These are phyloP conservation scores for Cynopterus sphinx DNA, from an alignment of 2,797 vertebrate species.

Conservation along the genomic window DNA sequence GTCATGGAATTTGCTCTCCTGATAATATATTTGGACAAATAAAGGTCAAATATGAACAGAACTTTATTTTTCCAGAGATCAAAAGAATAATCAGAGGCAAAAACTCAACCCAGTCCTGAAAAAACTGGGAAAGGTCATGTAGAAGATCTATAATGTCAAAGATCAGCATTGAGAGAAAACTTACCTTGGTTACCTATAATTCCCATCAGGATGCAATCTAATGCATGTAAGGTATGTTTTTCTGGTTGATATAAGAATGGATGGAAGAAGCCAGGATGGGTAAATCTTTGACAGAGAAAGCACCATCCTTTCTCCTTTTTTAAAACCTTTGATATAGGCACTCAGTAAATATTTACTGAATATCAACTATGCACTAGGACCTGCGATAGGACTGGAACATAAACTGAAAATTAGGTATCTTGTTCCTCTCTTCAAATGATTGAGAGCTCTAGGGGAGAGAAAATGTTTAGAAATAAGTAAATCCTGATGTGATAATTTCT, in stretches of 20 bases:
- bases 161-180: background rate
- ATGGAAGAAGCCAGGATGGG: background rate
- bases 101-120: background rate
- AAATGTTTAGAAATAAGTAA: conserved; percentile 15
- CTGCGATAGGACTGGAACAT: background rate
- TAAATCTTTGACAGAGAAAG: background rate
- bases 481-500: background rate
- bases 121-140: background rate
- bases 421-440: background rate
- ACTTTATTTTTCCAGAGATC: background rate
- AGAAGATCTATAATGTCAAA: background rate
- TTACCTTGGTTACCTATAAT: background rate
- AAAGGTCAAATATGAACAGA: background rate
- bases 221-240: background rate
- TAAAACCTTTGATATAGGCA: background rate
- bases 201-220: background rate
- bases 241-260: background rate
- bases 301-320: background rate
- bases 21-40: background rate
- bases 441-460: background rate
- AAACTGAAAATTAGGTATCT: background rate
- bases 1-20: background rate
- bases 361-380: background rate
- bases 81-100: background rate
- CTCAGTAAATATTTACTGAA: background rate